Percentiles rank a stretch among this genome's conserved stretches.
phyloP scores from a whole-genome alignment of 2,113 vertebrate genomes.

The Oryzias curvinotus region DNA sequence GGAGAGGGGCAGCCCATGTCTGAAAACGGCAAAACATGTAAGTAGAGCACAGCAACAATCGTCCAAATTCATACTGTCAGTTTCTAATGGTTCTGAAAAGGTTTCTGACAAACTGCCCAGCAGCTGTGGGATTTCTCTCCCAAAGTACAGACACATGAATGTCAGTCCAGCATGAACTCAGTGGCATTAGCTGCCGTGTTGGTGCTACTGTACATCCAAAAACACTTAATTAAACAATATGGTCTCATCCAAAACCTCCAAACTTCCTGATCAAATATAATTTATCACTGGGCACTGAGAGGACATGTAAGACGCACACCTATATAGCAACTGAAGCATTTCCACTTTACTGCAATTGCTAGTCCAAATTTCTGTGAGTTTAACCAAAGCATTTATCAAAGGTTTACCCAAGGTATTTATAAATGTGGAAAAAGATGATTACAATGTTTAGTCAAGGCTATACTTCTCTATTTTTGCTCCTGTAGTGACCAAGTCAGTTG shows the following conservation, averaged over 20 bases:
- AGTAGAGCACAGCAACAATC: constrained; percentile 57
- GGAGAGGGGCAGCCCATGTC: constrained; percentile 89
- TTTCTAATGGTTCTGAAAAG: no score
- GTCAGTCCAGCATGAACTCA: constrained; percentile 45
- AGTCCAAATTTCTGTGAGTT: constrained; percentile 18
- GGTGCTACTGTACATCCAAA: constrained; percentile 10
- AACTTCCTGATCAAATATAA: constrained; percentile 17
- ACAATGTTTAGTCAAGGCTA: constrained; percentile 36
- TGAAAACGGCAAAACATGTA: constrained; percentile 90
- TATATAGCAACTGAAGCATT: not conserved
- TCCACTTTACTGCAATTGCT: not conserved
- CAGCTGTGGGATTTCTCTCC: not conserved
- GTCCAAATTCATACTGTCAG: no score
- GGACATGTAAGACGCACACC: constrained; percentile 83
- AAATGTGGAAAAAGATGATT: constrained; percentile 13
- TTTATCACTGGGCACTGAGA: constrained; percentile 77
- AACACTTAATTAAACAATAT: constrained; percentile 7
- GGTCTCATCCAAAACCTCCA: constrained; percentile 23
- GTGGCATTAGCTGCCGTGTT: constrained; percentile 35
- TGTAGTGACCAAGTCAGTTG: constrained; percentile 79
- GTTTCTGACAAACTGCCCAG: no score
- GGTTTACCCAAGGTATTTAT: not conserved
- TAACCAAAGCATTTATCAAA: constrained; percentile 4
- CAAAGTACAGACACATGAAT: constrained; percentile 27
- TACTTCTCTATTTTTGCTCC: constrained; percentile 62